Evolutionary conservation across 2,113 vertebrate species (phyloP).

Genomic region (Raja brachyura): DNA sequence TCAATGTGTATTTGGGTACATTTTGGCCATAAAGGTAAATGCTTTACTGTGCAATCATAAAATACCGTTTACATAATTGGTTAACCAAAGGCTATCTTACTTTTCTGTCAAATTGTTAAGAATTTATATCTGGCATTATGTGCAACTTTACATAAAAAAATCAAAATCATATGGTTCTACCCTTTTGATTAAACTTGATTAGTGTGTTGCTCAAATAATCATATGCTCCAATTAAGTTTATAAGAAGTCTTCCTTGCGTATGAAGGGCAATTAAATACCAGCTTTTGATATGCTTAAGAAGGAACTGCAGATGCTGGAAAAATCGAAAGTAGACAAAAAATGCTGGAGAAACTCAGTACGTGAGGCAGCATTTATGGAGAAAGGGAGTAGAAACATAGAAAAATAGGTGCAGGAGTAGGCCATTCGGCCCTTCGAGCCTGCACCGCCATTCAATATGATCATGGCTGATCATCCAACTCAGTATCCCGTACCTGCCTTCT

Average conservation of each 20-base stretch:
- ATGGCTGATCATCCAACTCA: too few relatives aligned
- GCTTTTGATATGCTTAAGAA: neutral
- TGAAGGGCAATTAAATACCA: neutral
- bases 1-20: too few relatives aligned
- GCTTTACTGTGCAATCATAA: neutral
- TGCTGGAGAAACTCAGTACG: too few relatives aligned
- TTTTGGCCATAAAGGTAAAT: neutral
- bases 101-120: neutral
- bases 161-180: neutral
- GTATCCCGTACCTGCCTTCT: too few relatives aligned
- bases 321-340: too few relatives aligned
- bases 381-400: too few relatives aligned
- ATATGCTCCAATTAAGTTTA: neutral
- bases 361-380: too few relatives aligned
- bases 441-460: too few relatives aligned
- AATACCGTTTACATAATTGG: neutral
- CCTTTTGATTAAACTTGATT: neutral
- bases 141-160: neutral
- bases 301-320: too few relatives aligned
- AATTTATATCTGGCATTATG: neutral
- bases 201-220: neutral
- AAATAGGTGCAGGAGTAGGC: too few relatives aligned
- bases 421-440: too few relatives aligned
- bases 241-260: neutral
- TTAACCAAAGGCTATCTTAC: neutral